Evolutionary conservation across 2,113 vertebrate species (phyloP).

Genomic region (Amblyornis subalaris): DNA sequence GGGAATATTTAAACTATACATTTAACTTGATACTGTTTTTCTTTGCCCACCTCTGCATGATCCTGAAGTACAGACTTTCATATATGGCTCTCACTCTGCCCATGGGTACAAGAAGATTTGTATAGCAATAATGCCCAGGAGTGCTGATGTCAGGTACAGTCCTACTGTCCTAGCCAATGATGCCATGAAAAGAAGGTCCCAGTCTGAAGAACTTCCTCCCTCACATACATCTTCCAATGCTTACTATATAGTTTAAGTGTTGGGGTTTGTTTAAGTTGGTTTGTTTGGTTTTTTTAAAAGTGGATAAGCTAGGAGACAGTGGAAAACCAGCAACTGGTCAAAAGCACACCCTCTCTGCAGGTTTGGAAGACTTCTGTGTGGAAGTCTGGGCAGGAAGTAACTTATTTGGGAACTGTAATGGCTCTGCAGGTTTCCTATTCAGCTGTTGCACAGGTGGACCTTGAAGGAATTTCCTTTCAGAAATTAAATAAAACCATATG

Average conservation of each 20-base stretch:
- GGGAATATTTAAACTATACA: background rate
- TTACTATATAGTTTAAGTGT: background rate
- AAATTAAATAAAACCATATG: constrained; percentile 45
- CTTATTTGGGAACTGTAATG: background rate
- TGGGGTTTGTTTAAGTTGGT: background rate
- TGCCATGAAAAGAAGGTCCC: background rate
- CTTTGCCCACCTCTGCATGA: background rate
- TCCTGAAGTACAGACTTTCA: background rate
- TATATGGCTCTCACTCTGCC: background rate
- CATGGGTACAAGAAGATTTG: background rate
- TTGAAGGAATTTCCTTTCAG: constrained; percentile 51
- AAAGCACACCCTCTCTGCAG: background rate
- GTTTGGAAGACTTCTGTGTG: background rate
- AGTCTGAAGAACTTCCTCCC: background rate
- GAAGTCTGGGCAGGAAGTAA: constrained; percentile 28
- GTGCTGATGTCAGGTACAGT: background rate
- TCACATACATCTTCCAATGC: background rate
- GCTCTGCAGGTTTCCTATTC: constrained; percentile 39
- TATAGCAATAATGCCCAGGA: background rate
- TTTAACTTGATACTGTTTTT: background rate
- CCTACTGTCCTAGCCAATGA: background rate
- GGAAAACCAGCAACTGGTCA: background rate
- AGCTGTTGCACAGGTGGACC: constrained; percentile 52
- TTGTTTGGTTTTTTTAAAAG: background rate
- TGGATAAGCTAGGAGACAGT: background rate